Base-by-base conservation (phyloP, 2,888 invertebrate genomes). In the Diplazon laetatorius region DNA sequence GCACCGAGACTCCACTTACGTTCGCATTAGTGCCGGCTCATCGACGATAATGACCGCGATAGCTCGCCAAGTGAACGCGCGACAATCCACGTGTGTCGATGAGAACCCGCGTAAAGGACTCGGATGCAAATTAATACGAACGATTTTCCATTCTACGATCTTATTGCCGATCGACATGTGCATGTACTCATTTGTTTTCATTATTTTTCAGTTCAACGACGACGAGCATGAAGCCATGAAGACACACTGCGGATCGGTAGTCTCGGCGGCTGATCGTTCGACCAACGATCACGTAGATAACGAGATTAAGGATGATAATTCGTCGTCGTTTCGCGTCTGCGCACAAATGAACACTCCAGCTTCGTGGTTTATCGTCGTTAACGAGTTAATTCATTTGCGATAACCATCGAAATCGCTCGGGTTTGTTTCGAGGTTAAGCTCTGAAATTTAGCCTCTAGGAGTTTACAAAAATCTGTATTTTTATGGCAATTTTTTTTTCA, bases 141-240 rank as follows among this genome's bases (percentile, higher is more conserved):
- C 35, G 16, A 14, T 3, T 35, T 9, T 35, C 8, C 8, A 2
- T 52, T 35, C 30, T 55, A 9, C 25, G 22, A 35, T 25, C n/a
- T 25, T 50, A 55, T 55, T 55, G 2, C n/a, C 35, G 55, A 55
- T 55, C 25, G 30, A 55, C 10, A 25, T 55, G 14, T 55, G n/a
- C n/a, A n/a, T n/a, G n/a, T n/a, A n/a, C n/a, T n/a, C n/a, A n/a
- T n/a, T n/a, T n/a, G n/a, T n/a, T n/a, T n/a, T n/a, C n/a, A n/a
- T n/a, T n/a, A n/a, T n/a, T n/a, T n/a, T n/a, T n/a, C n/a, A n/a
- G n/a, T n/a, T n/a, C n/a, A n/a, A n/a, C n/a, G n/a, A n/a, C n/a
- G n/a, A n/a, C n/a, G n/a, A n/a, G n/a, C n/a, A n/a, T n/a, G n/a
- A n/a, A n/a, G n/a, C n/a, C n/a, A n/a, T n/a, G n/a, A n/a, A n/a